Conservation (phyloP, 2,888 invertebrate species). For the Nephrotoma guestfalica region DNA sequence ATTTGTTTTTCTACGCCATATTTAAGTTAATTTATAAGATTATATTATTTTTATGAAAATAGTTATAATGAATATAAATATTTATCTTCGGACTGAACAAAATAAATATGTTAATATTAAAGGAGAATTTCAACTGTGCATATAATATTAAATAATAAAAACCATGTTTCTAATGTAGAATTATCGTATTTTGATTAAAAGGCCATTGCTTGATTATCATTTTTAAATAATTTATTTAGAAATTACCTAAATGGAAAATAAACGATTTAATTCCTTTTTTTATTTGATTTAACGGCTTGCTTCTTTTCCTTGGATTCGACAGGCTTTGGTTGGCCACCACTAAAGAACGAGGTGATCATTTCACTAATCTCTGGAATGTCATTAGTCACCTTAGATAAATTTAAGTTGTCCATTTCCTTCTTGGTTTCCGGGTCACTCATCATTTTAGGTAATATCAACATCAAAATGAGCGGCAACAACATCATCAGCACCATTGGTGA, state of each 20-base stretch:
- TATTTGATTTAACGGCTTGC: slow-evolving; percentile 23
- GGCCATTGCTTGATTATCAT: not conserved
- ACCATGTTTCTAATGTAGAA: no score
- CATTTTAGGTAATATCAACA: slow-evolving; percentile 89
- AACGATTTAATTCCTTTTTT: slow-evolving; percentile 26
- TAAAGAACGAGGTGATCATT: slow-evolving; percentile 75
- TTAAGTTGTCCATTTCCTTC: slow-evolving; percentile 85
- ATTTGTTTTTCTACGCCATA: not conserved
- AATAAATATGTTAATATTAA: not conserved
- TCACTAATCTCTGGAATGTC: slow-evolving; percentile 95
- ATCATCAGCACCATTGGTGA: slow-evolving; percentile 98
- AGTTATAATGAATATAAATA: not conserved
- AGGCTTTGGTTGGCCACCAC: slow-evolving; percentile 42
- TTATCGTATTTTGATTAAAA: not conserved
- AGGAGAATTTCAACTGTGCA: not conserved
- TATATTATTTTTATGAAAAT: not conserved
- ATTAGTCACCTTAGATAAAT: slow-evolving; percentile 48
- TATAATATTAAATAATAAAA: not conserved
- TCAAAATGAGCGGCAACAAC: slow-evolving; percentile 78
- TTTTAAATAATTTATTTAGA: not conserved
- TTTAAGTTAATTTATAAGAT: not conserved
- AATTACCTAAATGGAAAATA: not conserved
- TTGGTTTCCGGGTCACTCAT: slow-evolving; percentile 97
- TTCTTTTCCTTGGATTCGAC: slow-evolving; percentile 24
- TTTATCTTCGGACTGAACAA: not conserved